phyloP scores from a whole-genome alignment of 2,113 vertebrate genomes.

The Ondatra zibethicus region DNA sequence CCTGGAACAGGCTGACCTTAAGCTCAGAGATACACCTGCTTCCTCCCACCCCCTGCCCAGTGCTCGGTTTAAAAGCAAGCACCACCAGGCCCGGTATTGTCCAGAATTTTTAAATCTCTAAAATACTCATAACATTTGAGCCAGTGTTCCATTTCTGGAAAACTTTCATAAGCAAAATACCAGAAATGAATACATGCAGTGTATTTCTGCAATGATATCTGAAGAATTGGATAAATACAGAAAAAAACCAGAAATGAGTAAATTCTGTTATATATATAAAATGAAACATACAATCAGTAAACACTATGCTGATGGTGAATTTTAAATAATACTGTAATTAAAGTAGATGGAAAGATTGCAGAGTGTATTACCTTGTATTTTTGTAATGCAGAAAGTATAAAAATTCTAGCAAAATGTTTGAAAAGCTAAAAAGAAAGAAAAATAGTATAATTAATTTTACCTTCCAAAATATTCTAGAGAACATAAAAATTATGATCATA shows the following conservation, averaged over 20 bases:
- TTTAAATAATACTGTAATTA: not conserved
- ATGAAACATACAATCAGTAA: not conserved
- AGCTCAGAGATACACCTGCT: not conserved
- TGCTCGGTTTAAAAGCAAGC: not conserved
- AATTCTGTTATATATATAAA: not conserved
- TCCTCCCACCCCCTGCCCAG: not conserved
- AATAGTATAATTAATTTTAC: not conserved
- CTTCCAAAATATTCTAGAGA: not conserved
- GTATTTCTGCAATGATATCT: not conserved
- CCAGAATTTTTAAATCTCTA: not conserved
- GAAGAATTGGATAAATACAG: not conserved
- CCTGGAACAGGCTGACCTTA: not conserved
- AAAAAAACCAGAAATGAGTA: not conserved
- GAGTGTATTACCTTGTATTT: not conserved
- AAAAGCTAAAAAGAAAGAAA: not conserved
- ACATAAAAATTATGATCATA: not conserved
- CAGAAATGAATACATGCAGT: not conserved
- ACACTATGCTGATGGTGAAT: not conserved
- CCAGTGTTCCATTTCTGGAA: not conserved
- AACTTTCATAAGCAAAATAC: not conserved
- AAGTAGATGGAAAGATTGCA: slow-evolving; percentile 13
- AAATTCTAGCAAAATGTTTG: not conserved
- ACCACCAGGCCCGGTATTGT: not conserved
- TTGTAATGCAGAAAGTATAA: not conserved
- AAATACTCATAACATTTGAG: not conserved